phyloP scores from a whole-genome alignment of 2,888 invertebrate genomes.

The Podabrus alpinus region DNA sequence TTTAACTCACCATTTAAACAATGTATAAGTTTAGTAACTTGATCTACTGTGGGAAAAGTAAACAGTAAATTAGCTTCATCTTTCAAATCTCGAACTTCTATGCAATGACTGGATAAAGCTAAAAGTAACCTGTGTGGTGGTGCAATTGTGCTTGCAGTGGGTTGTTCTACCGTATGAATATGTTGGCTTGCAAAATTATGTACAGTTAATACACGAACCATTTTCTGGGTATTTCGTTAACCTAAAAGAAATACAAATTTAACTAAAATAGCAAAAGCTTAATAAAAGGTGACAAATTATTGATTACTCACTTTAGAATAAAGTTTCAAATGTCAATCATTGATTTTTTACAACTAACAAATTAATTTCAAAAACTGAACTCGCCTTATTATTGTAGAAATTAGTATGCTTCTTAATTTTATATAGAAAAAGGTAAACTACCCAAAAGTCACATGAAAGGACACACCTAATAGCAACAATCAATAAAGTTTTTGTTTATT shows the following conservation, averaged over 20 bases:
- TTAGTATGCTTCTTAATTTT: neutral
- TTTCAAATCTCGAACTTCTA: conserved; percentile 63
- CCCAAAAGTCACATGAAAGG: neutral
- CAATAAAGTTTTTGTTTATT: neutral
- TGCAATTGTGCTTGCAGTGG: conserved; percentile 67
- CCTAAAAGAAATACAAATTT: neutral
- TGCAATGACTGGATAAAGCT: conserved; percentile 64
- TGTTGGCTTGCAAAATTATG: conserved; percentile 71
- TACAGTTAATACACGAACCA: conserved; percentile 72
- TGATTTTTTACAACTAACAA: neutral
- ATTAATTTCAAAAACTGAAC: neutral
- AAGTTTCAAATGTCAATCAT: neutral
- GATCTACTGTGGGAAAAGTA: conserved; percentile 74
- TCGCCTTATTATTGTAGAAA: neutral
- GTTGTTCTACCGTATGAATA: conserved; percentile 67
- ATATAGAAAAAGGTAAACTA: neutral
- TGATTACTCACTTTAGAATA: neutral
- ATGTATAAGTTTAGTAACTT: conserved; percentile 68
- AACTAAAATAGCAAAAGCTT: neutral
- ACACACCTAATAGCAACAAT: conserved; percentile 2
- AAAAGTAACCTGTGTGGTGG: conserved; percentile 63
- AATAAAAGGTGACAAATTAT: neutral
- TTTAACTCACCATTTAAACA: conserved; percentile 66
- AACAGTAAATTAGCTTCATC: conserved; percentile 58
- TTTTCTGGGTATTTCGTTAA: too few species aligned